Evolutionary conservation across 1,140 invertebrate genomes (phyloP).

Genomic region (Samia ricini): DNA sequence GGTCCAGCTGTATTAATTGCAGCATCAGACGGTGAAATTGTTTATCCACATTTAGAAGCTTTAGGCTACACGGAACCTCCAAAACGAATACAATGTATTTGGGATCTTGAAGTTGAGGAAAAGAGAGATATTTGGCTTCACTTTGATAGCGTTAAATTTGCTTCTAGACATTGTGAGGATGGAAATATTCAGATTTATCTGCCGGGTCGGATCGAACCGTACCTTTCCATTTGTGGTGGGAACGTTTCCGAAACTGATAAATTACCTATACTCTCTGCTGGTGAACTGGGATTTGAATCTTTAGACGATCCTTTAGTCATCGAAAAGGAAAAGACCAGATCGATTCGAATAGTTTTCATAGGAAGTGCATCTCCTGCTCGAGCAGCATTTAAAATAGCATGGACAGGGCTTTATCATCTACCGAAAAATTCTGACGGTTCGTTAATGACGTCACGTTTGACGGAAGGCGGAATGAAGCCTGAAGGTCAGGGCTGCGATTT

Average conservation of each 20-base stretch:
- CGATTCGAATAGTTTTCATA: constrained; percentile 83
- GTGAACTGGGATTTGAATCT: constrained; percentile 82
- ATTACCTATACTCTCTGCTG: constrained; percentile 86
- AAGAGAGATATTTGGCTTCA: constrained; percentile 91
- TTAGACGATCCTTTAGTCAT: constrained; percentile 79
- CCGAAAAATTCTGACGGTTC: constrained; percentile 89
- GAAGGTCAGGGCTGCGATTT: constrained; percentile 83
- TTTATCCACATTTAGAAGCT: constrained; percentile 91
- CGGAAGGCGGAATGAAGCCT: constrained; percentile 74
- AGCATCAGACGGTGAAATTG: constrained; percentile 88
- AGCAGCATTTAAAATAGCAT: constrained; percentile 91
- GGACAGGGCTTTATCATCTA: constrained; percentile 93
- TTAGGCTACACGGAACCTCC: constrained; percentile 86
- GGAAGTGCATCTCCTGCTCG: constrained; percentile 87
- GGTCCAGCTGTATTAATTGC: constrained; percentile 88
- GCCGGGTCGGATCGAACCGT: constrained; percentile 82
- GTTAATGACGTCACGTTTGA: constrained; percentile 84
- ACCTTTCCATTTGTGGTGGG: constrained; percentile 88
- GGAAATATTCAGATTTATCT: constrained; percentile 91
- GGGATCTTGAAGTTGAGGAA: constrained; percentile 89
- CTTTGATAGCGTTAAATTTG: constrained; percentile 91
- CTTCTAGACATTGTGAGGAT: constrained; percentile 88
- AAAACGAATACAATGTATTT: constrained; percentile 89
- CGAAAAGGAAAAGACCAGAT: constrained; percentile 75
- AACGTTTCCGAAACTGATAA: constrained; percentile 88